Base-by-base conservation (phyloP, 2,113 vertebrate species). In the Stictonetta naevosa region DNA sequence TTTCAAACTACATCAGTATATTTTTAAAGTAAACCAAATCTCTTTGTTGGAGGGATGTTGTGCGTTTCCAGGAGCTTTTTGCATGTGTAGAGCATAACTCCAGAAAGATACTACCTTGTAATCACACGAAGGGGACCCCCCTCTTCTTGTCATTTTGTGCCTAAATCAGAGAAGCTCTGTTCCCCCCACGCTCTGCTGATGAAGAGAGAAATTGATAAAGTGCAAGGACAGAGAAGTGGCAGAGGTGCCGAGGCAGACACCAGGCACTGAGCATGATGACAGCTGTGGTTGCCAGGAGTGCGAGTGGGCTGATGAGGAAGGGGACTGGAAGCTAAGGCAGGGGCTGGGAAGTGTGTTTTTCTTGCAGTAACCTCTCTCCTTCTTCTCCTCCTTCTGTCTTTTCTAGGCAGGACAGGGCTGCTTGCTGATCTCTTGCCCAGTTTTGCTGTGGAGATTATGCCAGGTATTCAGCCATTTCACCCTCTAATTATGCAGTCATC, bases 361-460 rank as follows among this genome's bases (percentile, higher is more conserved):
- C 94, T 62, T 97, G 95, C 42, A 97, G 96, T 98, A 98, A 98
- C 97, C 78, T 94, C 92, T 98, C 93, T 96, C 92, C 96, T 97
- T 97, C 95, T 98, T 98, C 95, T 98, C 96, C 94, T 97, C 96
- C 93, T 96, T 97, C 97, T 94, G 85, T 99, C 98, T 98, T 98
- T 98, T 99, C 98, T 98, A 99, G 99, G 99, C 98, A 99, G 98
- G 98, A 99, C 98, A 99, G 99, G 99, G 99, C 98, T 98, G 98
- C 98, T 98, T 98, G 98, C 99, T 98, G 99, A 99, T 98, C 98
- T 99, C 98, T 98, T 99, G 98, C 99, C 99, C 99, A 99, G 98
- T 98, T 99, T 99, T 99, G 99, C 99, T 98, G 98, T 99, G 99
- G 98, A 99, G 98, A 98, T 99, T 97, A 99, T 99, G 99, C 99